Evolutionary conservation across 2,888 invertebrate genomes (phyloP).

Genomic region (Sarcophaga variegata): DNA sequence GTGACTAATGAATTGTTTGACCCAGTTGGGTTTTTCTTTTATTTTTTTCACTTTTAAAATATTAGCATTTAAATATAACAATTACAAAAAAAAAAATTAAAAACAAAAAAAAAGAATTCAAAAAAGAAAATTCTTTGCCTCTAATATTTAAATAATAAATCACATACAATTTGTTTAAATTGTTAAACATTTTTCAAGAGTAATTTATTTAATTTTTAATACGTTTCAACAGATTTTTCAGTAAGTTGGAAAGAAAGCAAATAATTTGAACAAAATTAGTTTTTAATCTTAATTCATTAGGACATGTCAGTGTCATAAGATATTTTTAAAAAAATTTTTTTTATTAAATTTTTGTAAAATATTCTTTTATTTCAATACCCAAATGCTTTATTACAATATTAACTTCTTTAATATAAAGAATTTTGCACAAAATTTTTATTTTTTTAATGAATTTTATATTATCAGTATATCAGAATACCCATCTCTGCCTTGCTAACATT

Average conservation of each 20-base stretch:
- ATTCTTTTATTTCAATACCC: too few species aligned
- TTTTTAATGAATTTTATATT: too few species aligned
- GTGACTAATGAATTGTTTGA: conserved; percentile 58
- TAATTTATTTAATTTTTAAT: neutral
- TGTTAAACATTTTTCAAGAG: neutral
- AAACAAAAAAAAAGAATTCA: conserved; percentile 31
- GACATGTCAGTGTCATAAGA: conserved; percentile 3
- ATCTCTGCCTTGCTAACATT: too few species aligned
- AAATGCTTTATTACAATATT: too few species aligned
- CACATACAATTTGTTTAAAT: conserved; percentile 7
- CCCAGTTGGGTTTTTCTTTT: conserved; percentile 34
- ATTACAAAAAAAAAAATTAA: neutral
- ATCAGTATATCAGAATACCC: too few species aligned
- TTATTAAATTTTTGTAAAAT: neutral
- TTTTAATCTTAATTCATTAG: neutral
- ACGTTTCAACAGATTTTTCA: neutral
- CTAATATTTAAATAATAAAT: conserved; percentile 41
- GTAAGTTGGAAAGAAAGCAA: neutral
- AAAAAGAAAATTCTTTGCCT: neutral
- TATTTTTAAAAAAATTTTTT: neutral
- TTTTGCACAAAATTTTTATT: too few species aligned
- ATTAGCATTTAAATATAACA: conserved; percentile 6
- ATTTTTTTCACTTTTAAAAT: neutral
- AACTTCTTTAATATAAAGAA: too few species aligned
- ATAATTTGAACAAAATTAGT: neutral